Evolutionary conservation across 2,113 vertebrate species (phyloP).

Genomic region (Anolis sagrei): DNA sequence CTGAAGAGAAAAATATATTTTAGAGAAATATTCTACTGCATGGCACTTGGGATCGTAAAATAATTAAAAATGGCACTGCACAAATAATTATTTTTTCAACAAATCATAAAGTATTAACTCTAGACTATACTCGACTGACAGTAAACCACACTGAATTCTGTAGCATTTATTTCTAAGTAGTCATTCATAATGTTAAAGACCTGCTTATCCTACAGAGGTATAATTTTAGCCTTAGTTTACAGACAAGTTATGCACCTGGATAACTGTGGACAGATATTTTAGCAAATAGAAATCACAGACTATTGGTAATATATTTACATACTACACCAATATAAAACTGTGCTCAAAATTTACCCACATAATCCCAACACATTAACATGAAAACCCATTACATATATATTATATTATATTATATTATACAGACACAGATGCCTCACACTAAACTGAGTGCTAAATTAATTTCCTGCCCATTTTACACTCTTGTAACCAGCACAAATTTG

Average conservation of each 20-base stretch:
- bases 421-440: not conserved
- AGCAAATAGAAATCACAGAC: not conserved
- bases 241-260: constrained; percentile 8
- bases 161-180: not conserved
- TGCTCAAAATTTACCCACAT: not conserved
- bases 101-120: constrained; percentile 1
- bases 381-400: not conserved
- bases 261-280: not conserved
- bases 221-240: not conserved
- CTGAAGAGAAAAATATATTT: constrained; percentile 37
- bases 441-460: constrained; percentile 4
- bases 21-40: not conserved
- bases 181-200: not conserved
- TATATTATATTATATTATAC: not conserved
- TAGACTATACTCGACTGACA: not conserved
- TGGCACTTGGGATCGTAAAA: constrained; percentile 24
- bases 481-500: not conserved
- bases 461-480: constrained; percentile 28
- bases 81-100: too few species aligned
- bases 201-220: not conserved
- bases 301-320: not conserved
- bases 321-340: not conserved
- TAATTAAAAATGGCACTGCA: constrained; percentile 34
- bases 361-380: not conserved
- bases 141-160: not conserved